Percentiles rank a stretch among this genome's conserved stretches.
Evolutionary conservation across 2,888 invertebrate species (phyloP).

Genomic region (Pammene aurita): DNA sequence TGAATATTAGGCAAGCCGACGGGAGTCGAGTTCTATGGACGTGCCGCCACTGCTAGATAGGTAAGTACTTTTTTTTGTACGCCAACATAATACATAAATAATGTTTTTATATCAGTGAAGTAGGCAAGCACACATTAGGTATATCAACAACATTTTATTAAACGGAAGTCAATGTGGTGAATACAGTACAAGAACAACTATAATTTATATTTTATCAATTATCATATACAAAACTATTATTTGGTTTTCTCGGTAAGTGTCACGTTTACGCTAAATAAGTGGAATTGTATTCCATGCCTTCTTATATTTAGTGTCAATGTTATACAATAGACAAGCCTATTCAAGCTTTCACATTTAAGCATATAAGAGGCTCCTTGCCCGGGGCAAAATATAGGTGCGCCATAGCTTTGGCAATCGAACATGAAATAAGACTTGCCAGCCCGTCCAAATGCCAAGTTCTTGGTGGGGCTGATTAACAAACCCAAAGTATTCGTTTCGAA

Average conservation of each 20-base stretch:
- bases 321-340: slow-evolving; percentile 85
- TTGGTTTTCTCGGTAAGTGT: slow-evolving; percentile 61
- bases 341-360: slow-evolving; percentile 83
- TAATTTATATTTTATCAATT: slow-evolving; percentile 3
- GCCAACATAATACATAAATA: no score
- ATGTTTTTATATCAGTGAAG: background rate
- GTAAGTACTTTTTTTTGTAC: no score
- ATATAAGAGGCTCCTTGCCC: slow-evolving; percentile 84
- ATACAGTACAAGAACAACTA: slow-evolving; percentile 17
- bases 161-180: slow-evolving; percentile 11
- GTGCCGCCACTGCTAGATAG: no score
- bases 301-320: slow-evolving; percentile 84
- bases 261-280: slow-evolving; percentile 68
- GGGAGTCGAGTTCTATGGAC: no score
- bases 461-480: slow-evolving; percentile 79
- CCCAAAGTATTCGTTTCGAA: slow-evolving; percentile 82
- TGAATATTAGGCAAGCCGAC: no score
- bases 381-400: slow-evolving; percentile 84
- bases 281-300: slow-evolving; percentile 81
- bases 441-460: slow-evolving; percentile 81
- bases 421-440: slow-evolving; percentile 84
- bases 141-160: slow-evolving; percentile 14
- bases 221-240: slow-evolving; percentile 40
- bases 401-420: slow-evolving; percentile 86
- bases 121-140: background rate